phyloP scores from a whole-genome alignment of 2,888 invertebrate species.

The Lasiommata megera region DNA sequence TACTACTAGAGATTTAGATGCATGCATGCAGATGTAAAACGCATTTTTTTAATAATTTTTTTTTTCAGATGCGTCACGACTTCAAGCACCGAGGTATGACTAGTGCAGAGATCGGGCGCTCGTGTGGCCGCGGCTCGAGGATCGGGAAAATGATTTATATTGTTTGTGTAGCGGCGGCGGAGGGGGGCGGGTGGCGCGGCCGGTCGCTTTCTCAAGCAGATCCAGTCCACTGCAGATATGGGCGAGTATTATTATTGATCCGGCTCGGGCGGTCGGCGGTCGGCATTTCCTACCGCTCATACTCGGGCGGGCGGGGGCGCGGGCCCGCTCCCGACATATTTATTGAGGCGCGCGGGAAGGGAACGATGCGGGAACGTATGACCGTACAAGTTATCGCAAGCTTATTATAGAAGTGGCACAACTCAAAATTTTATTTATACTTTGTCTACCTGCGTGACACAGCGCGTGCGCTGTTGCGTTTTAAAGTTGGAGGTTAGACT shows the following conservation, averaged over 20 bases:
- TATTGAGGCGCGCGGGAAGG: constrained; percentile 63
- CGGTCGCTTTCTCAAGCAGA: constrained; percentile 73
- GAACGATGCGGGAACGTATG: constrained; percentile 49
- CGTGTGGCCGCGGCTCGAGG: constrained; percentile 61
- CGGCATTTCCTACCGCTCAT: constrained; percentile 73
- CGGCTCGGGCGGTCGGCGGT: constrained; percentile 69
- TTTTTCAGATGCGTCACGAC: too few species aligned
- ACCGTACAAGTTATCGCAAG: constrained; percentile 55
- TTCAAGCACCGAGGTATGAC: too few species aligned
- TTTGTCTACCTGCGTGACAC: too few species aligned
- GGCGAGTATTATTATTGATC: constrained; percentile 82
- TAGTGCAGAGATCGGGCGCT: constrained; percentile 29
- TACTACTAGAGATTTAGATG: too few species aligned
- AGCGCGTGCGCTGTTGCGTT: too few species aligned
- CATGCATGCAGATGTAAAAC: too few species aligned
- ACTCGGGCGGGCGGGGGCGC: constrained; percentile 57
- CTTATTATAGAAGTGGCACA: not conserved
- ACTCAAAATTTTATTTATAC: too few species aligned
- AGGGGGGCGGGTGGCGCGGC: constrained; percentile 43
- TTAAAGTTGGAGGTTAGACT: too few species aligned
- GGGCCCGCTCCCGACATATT: constrained; percentile 63
- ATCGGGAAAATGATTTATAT: constrained; percentile 78
- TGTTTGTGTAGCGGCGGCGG: constrained; percentile 67
- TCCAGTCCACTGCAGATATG: constrained; percentile 80
- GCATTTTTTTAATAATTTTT: too few species aligned